Percentiles rank a stretch among this genome's conserved stretches.
phyloP scores from a whole-genome alignment of 1,140 invertebrate genomes.

The Yoshiicerus persimilis region DNA sequence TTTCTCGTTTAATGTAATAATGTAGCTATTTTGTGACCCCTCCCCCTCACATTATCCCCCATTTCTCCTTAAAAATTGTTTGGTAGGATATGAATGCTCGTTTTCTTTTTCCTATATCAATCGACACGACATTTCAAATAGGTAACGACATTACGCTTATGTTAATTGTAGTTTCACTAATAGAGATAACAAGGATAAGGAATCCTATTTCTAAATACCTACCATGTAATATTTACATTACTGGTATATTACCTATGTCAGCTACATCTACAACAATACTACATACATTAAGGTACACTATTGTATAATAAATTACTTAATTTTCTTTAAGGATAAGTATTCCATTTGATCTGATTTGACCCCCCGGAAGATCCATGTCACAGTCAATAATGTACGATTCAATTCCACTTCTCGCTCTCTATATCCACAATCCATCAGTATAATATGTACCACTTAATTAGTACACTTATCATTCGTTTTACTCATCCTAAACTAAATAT shows the following conservation, averaged over 20 bases:
- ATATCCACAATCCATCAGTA: neutral
- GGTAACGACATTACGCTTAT: neutral
- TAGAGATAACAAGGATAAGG: too few species aligned
- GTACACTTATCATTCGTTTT: neutral
- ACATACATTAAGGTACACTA: neutral
- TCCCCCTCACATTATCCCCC: neutral
- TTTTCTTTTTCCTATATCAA: neutral
- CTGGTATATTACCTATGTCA: too few species aligned
- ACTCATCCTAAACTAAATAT: neutral
- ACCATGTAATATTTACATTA: neutral
- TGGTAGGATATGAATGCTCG: neutral
- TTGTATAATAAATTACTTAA: neutral
- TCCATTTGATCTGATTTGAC: neutral
- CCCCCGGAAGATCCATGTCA: neutral
- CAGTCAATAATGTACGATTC: slow-evolving; percentile 13
- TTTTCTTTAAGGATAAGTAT: neutral
- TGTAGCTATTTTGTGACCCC: slow-evolving; percentile 21
- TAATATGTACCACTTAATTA: neutral
- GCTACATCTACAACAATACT: too few species aligned
- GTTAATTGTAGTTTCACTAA: neutral
- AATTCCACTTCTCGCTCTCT: neutral
- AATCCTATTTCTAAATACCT: too few species aligned
- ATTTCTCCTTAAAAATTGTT: neutral
- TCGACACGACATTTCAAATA: neutral
- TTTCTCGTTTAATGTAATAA: neutral